Base-by-base conservation (phyloP, 1,140 invertebrate species). In the Globodera ellingtonae region DNA sequence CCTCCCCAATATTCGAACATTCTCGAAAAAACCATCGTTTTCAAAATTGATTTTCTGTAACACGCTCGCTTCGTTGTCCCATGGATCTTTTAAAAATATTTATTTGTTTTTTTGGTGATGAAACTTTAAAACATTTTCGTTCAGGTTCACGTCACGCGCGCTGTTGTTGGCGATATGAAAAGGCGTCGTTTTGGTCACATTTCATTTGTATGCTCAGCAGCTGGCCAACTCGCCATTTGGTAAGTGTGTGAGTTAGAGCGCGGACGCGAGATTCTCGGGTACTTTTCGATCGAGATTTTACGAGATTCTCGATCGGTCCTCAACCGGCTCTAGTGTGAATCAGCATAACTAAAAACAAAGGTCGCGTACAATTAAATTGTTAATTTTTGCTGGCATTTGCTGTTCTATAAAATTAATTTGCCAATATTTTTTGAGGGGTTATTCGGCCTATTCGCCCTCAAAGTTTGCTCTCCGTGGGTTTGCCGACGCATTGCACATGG, bases 381-480 rank as follows among this genome's bases (percentile, higher is more conserved):
- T 35, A 35, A 35, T 35, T 35, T 35, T 69, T 15, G 21, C 21
- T n/a, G 3, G 70, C 70, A 15, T 44, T 72, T 56, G 52, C 56
- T 13, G 48, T 47, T 74, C 15, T 46, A 15, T 35, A 46, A 74
- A 48, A n/a, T 77, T 15, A 67, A 76, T 56, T 56, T 13, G 47
- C 47, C 50, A 46, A 69, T 65, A 18, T 15, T 65, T 46, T 78
- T 78, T 18, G 15, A 72, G 70, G 67, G 77, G 77, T 15, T 86
- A 82, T 56, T 93, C 94, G 65, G 94, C 94, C 0, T 99, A 99
- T 90, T 93, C 94, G 73, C 93, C 93, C 72, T 93, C 94, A 13
- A 99, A 99, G 90, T 99, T 95, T 92, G 97, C 95, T 2, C 90
- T 99, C 5, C 91, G 95, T 80, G 97, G 96, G 8, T 92, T 99